phyloP scores from a whole-genome alignment of 2,113 vertebrate species.

The Glaucidium brasilianum region DNA sequence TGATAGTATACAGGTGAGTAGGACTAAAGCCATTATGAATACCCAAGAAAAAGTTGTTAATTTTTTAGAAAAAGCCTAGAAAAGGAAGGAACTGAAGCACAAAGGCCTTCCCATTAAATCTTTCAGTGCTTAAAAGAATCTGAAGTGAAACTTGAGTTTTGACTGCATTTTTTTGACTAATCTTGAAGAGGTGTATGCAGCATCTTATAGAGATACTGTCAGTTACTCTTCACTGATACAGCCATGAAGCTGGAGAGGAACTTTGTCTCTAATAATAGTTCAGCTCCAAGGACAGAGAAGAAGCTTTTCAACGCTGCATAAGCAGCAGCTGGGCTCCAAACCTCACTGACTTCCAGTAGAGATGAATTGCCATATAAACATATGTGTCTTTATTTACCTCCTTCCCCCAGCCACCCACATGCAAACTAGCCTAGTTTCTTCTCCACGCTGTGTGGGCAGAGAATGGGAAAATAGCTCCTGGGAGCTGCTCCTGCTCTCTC shows the following conservation, averaged over 20 bases:
- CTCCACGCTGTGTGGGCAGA: not conserved
- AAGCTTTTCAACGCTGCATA: not conserved
- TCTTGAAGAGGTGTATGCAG: not conserved
- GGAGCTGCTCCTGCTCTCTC: not conserved
- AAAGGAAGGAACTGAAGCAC: not conserved
- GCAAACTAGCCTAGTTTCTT: not conserved
- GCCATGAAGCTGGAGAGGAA: not conserved
- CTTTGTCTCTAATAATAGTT: not conserved
- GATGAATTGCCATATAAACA: not conserved
- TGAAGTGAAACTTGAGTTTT: not conserved
- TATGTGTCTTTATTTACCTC: conserved; percentile 32
- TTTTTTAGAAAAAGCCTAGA: not conserved
- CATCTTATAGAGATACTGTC: not conserved
- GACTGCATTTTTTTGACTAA: not conserved
- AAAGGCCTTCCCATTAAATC: not conserved
- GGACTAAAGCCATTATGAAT: not conserved
- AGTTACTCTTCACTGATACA: not conserved
- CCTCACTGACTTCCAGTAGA: not conserved
- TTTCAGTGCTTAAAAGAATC: not conserved
- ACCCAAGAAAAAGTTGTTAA: not conserved
- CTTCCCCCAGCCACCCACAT: not conserved
- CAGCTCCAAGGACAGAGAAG: not conserved
- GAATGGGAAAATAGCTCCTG: not conserved
- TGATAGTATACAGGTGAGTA: not conserved
- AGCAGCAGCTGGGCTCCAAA: not conserved